phyloP scores from a whole-genome alignment of 2,113 vertebrate genomes.

The Gymnorhina tibicen region DNA sequence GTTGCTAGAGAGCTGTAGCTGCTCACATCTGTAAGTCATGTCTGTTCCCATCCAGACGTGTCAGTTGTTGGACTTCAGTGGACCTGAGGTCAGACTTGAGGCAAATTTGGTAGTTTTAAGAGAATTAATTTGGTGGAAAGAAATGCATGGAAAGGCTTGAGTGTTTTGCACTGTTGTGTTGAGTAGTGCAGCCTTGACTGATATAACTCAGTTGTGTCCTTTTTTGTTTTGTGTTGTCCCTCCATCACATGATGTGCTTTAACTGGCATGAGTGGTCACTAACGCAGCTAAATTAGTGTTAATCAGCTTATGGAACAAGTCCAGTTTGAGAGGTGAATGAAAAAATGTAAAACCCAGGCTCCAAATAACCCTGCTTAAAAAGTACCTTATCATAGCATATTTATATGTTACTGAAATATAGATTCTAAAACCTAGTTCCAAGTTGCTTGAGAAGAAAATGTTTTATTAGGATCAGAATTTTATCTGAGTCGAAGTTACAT shows the following conservation, averaged over 20 bases:
- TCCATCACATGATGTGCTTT: neutral
- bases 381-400: neutral
- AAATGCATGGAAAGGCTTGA: neutral
- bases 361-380: neutral
- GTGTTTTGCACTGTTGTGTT: neutral
- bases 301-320: neutral
- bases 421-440: neutral
- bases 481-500: fast-evolving
- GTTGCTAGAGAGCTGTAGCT: neutral
- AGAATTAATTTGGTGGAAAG: neutral
- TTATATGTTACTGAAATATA: neutral
- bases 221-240: neutral
- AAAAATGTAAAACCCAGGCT: neutral
- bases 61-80: neutral
- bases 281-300: neutral
- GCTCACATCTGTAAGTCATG: neutral
- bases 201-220: neutral
- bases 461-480: neutral
- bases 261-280: neutral
- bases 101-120: neutral
- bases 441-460: neutral
- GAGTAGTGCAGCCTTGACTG: neutral
- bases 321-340: neutral
- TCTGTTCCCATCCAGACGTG: neutral
- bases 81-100: neutral